phyloP scores from a whole-genome alignment of 2,797 vertebrate species.

The Pseudochaenichthys georgianus region DNA sequence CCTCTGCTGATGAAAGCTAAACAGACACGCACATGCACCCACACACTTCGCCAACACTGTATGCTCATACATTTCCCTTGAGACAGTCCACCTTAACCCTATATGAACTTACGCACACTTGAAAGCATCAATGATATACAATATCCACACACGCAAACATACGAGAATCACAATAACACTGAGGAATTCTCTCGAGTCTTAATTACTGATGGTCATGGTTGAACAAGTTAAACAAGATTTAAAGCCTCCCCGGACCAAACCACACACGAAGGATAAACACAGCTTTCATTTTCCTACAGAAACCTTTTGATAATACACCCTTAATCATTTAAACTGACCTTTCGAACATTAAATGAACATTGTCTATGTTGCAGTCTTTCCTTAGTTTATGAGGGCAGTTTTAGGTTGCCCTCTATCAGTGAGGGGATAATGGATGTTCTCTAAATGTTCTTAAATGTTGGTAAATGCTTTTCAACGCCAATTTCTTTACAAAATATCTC shows the following conservation, averaged over 20 bases:
- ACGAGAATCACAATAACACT: constrained; percentile 19
- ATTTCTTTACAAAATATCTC: constrained; percentile 30
- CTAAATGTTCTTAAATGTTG: constrained; percentile 23
- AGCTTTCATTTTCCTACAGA: background rate
- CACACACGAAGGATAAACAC: constrained; percentile 1
- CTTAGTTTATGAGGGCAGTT: constrained; percentile 22
- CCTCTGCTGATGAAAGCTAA: constrained; percentile 62
- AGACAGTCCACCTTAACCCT: constrained; percentile 20
- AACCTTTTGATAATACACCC: background rate
- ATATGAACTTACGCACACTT: constrained; percentile 26
- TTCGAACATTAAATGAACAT: constrained; percentile 14
- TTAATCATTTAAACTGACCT: constrained; percentile 33
- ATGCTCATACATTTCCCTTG: constrained; percentile 29
- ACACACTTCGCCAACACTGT: constrained; percentile 17
- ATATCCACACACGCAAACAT: constrained; percentile 8
- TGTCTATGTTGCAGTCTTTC: constrained; percentile 27
- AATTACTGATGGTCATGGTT: background rate
- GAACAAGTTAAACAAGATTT: too few species aligned
- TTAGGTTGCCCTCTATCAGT: constrained; percentile 32
- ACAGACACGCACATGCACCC: constrained; percentile 10
- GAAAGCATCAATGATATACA: constrained; percentile 10
- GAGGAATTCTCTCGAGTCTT: constrained; percentile 12
- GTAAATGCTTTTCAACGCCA: constrained; percentile 6
- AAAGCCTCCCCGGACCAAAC: background rate
- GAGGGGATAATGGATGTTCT: constrained; percentile 33